Percentiles rank a stretch among this genome's conserved stretches.
Conservation (phyloP, 2,113 vertebrate genomes). For the Buteo buteo region DNA sequence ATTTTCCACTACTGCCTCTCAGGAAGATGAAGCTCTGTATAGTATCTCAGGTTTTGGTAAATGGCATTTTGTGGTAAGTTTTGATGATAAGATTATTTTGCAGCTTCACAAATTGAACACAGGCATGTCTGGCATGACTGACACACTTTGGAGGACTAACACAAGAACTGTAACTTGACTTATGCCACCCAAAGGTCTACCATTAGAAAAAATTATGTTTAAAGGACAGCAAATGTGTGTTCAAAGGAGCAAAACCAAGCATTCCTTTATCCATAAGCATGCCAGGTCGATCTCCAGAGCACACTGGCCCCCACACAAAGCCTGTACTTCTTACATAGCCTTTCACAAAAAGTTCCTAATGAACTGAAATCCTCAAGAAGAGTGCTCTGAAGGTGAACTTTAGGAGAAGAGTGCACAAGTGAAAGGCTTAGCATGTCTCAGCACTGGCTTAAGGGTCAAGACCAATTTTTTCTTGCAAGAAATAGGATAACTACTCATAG, state of each 20-base stretch:
- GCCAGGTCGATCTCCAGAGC: background rate
- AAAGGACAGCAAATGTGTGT: background rate
- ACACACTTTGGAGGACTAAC: background rate
- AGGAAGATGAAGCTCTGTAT: background rate
- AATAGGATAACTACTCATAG: background rate
- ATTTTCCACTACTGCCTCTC: background rate
- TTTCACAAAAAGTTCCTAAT: background rate
- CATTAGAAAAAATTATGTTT: background rate
- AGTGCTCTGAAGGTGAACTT: background rate
- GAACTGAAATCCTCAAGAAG: background rate
- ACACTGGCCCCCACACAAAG: background rate
- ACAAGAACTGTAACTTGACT: background rate
- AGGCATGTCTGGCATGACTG: background rate
- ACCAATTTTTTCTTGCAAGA: background rate
- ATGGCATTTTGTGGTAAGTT: background rate
- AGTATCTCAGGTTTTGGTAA: background rate
- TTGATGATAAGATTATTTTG: background rate
- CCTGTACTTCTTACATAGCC: background rate
- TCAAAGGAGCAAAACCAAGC: background rate
- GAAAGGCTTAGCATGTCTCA: background rate
- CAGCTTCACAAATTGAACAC: background rate
- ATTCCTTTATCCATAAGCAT: background rate
- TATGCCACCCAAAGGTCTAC: background rate
- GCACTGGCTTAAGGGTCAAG: background rate
- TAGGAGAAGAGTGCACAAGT: background rate